Evolutionary conservation across 2,113 vertebrate species (phyloP).

Genomic region (Lonchura striata): DNA sequence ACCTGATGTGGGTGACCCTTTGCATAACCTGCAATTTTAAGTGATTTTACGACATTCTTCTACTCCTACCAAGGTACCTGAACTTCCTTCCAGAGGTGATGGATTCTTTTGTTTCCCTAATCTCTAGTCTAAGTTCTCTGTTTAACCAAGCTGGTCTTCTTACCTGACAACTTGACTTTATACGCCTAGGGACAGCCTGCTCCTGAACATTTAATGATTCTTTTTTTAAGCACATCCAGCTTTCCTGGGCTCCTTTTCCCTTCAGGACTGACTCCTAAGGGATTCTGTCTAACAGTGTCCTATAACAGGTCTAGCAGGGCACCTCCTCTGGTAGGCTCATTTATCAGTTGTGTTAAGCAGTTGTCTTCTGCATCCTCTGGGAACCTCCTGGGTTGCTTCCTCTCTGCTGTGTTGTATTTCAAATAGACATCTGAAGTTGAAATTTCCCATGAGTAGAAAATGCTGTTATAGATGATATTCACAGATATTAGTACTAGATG

Average conservation of each 20-base stretch:
- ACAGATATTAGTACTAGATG: neutral
- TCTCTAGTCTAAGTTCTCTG: neutral
- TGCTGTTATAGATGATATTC: neutral
- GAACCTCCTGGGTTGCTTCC: neutral
- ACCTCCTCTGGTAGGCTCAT: neutral
- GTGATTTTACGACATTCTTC: neutral
- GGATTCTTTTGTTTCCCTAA: neutral
- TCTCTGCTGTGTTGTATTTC: neutral
- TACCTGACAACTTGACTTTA: fast-evolving
- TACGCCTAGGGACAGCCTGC: neutral
- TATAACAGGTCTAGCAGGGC: neutral
- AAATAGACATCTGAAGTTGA: neutral
- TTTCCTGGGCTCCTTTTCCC: neutral
- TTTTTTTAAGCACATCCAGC: neutral
- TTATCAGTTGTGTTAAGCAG: neutral
- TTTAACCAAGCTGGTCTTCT: neutral
- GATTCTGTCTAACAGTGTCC: neutral
- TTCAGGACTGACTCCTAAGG: neutral
- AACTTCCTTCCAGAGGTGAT: neutral
- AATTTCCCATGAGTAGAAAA: neutral
- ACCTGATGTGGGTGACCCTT: too few relatives aligned
- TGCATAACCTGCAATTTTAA: neutral
- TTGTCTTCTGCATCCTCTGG: fast-evolving
- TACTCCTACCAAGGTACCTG: neutral
- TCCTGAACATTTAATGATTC: neutral